These are phyloP conservation scores for Cremastinae sp. DNA, from an alignment of 2,888 invertebrate genomes.

Conservation along the genomic window DNA sequence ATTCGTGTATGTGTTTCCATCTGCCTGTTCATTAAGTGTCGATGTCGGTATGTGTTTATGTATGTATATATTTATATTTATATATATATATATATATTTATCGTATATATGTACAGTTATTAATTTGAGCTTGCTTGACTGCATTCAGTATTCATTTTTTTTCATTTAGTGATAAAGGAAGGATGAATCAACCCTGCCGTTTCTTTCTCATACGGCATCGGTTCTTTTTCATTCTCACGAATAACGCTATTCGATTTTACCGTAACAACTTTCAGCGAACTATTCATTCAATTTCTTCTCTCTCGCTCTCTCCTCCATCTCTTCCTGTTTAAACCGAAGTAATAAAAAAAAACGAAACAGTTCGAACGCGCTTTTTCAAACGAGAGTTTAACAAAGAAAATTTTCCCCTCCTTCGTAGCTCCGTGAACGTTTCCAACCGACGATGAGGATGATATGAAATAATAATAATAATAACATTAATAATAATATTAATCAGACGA, in stretches of 20 bases:
- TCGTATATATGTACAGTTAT: slow-evolving; percentile 79
- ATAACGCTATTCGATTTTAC: slow-evolving; percentile 35
- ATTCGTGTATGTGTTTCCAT: slow-evolving; percentile 27
- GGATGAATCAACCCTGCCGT: slow-evolving; percentile 70
- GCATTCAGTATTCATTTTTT: slow-evolving; percentile 64
- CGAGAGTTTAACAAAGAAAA: too few relatives aligned
- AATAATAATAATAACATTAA: slow-evolving; percentile 2
- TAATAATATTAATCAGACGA: slow-evolving; percentile 13
- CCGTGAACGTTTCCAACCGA: slow-evolving; percentile 27
- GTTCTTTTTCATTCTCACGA: slow-evolving; percentile 31
- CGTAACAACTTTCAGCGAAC: slow-evolving; percentile 38
- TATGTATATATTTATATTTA: slow-evolving; percentile 67
- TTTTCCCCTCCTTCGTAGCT: slow-evolving; percentile 29
- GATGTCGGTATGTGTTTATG: slow-evolving; percentile 58
- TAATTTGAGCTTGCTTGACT: slow-evolving; percentile 79
- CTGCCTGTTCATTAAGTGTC: slow-evolving; percentile 5
- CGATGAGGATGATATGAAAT: slow-evolving; percentile 31
- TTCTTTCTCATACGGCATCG: slow-evolving; percentile 35
- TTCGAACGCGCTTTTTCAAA: not conserved
- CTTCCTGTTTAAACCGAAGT: not conserved
- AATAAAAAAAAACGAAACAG: not conserved
- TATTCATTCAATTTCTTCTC: slow-evolving; percentile 30
- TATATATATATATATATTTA: slow-evolving; percentile 69
- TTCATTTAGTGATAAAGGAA: slow-evolving; percentile 71
- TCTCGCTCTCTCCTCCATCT: slow-evolving; percentile 18